Conservation (phyloP, 2,888 invertebrate species). For the Aleiodes testaceus region DNA sequence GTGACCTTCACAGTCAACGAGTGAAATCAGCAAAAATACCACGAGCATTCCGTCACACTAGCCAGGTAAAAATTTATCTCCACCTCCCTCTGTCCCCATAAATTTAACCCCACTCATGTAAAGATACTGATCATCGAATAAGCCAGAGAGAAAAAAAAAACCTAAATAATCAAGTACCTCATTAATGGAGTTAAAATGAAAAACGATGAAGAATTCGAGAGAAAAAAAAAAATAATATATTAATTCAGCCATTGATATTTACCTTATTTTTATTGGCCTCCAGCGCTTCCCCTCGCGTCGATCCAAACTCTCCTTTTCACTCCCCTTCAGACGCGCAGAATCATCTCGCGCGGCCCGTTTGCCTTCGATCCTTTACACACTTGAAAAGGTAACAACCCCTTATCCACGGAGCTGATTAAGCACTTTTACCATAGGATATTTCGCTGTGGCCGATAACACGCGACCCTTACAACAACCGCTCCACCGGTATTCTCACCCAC, state of each 20-base stretch:
- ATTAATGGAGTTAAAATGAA: conserved; percentile 1
- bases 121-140: neutral
- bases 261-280: conserved; percentile 43
- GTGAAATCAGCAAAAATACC: conserved; percentile 15
- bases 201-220: neutral
- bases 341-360: conserved; percentile 55
- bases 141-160: conserved; percentile 8
- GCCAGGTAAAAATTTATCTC: conserved; percentile 52
- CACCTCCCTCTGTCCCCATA: conserved; percentile 20
- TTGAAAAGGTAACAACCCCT: conserved; percentile 44
- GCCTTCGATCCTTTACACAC: conserved; percentile 54
- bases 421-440: conserved; percentile 48
- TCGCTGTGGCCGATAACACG: conserved; percentile 44
- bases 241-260: conserved; percentile 19
- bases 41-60: conserved; percentile 40
- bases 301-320: conserved; percentile 34
- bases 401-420: conserved; percentile 48
- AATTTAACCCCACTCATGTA: neutral
- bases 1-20: neutral
- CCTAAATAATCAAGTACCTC: too few species aligned
- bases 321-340: conserved; percentile 59
- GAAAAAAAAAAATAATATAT: neutral
- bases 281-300: conserved; percentile 39
- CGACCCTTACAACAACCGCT: conserved; percentile 43
- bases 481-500: conserved; percentile 44